These are phyloP conservation scores for Nyctereutes procyonoides DNA, from an alignment of 2,113 vertebrate species.

Conservation along the genomic window DNA sequence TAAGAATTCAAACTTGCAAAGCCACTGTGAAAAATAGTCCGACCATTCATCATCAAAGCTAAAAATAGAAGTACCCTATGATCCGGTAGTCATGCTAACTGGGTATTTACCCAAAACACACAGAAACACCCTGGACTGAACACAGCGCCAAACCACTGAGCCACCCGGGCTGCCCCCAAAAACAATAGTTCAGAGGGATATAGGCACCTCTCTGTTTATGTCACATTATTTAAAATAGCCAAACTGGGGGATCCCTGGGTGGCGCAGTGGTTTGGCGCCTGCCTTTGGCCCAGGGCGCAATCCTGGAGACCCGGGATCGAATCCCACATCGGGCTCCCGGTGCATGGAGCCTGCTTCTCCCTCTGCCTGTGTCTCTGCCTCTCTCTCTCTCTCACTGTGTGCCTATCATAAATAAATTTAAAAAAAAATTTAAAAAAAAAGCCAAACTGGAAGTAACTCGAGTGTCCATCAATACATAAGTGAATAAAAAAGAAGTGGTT, in stretches of 20 bases:
- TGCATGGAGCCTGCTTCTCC: too few species aligned
- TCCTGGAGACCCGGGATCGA: too few species aligned
- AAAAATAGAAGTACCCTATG: neutral
- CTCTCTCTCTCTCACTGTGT: too few species aligned
- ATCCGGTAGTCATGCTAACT: neutral
- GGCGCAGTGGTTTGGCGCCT: too few species aligned
- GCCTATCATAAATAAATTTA: too few species aligned
- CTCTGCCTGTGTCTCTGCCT: too few species aligned
- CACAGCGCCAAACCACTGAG: too few species aligned
- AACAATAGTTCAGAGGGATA: neutral
- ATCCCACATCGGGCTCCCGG: too few species aligned
- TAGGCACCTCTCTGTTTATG: neutral
- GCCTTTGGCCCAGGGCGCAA: too few species aligned
- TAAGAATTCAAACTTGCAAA: neutral
- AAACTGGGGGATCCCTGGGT: too few species aligned
- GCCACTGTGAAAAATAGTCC: neutral
- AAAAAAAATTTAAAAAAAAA: too few species aligned
- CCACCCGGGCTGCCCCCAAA: too few species aligned
- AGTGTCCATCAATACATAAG: neutral
- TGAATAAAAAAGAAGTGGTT: neutral
- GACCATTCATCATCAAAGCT: neutral
- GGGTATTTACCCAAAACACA: neutral
- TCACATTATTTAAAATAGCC: neutral
- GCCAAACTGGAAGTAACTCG: neutral
- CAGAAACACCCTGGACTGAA: neutral